A percentile compares a stretch with the other conserved stretches of the same genome.
Evolutionary conservation across 2,113 vertebrate species (phyloP).

Genomic region (Pithys albifrons): DNA sequence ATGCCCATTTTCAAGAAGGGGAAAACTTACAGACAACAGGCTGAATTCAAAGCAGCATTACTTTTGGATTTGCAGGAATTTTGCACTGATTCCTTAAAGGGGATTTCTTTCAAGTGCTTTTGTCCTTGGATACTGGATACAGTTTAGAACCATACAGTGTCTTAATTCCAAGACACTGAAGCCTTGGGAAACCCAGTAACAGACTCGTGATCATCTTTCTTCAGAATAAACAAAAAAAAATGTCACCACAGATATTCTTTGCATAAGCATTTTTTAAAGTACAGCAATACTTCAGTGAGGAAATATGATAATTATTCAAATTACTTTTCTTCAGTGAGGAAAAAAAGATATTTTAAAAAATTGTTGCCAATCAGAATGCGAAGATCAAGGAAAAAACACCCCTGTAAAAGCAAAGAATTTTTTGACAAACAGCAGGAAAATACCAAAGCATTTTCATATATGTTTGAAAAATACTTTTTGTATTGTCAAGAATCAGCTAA

Average conservation of each 20-base stretch:
- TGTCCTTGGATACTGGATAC: not conserved
- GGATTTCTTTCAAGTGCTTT: not conserved
- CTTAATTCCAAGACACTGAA: not conserved
- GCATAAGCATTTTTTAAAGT: not conserved
- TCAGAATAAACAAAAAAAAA: not conserved
- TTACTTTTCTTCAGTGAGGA: not conserved
- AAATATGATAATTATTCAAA: not conserved
- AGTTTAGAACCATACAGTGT: not conserved
- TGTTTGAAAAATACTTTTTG: not conserved
- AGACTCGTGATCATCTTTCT: not conserved
- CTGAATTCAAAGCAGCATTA: not conserved
- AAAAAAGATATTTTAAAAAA: not conserved
- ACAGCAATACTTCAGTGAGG: not conserved
- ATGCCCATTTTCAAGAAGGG: not conserved
- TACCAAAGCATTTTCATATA: not conserved
- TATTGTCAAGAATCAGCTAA: not conserved
- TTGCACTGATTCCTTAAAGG: not conserved
- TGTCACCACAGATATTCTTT: not conserved
- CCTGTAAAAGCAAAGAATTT: not conserved
- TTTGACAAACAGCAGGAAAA: not conserved
- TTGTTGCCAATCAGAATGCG: not conserved
- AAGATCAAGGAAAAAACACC: not conserved
- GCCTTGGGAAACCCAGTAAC: not conserved
- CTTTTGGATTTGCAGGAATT: not conserved
- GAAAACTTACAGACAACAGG: not conserved